Percentiles rank a stretch among this genome's conserved stretches.
Conservation (phyloP, 2,888 invertebrate species). For the Dicyrtomina minuta region DNA sequence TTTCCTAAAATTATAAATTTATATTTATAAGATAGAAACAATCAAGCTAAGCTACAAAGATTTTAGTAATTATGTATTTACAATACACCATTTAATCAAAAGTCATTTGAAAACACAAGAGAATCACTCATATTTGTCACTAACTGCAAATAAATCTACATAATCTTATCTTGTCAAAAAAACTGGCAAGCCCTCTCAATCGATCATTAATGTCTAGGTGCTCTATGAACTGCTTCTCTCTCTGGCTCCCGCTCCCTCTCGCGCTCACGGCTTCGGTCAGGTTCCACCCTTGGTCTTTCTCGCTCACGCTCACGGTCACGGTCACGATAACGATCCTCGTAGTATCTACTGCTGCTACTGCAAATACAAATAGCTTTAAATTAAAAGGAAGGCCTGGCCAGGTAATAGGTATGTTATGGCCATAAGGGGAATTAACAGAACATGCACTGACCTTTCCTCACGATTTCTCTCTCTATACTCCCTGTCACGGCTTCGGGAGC, state of each 20-base stretch:
- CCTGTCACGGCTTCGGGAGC: constrained; percentile 79
- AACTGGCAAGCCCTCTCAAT: not conserved
- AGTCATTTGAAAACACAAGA: too few species aligned
- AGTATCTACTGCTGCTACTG: constrained; percentile 64
- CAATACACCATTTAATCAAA: too few species aligned
- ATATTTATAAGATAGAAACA: too few species aligned
- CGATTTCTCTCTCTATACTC: constrained; percentile 76
- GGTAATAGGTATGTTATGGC: not conserved
- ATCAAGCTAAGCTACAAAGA: too few species aligned
- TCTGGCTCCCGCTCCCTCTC: constrained; percentile 60
- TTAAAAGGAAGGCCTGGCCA: not conserved
- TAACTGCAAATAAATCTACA: not conserved
- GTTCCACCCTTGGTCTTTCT: constrained; percentile 62
- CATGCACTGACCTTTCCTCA: constrained; percentile 67
- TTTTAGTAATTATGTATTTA: too few species aligned
- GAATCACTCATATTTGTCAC: too few species aligned
- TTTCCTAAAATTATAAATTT: too few species aligned
- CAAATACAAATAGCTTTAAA: not conserved
- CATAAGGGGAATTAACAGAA: not conserved
- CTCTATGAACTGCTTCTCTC: constrained; percentile 58
- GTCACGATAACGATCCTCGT: constrained; percentile 82
- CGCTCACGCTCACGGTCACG: constrained; percentile 64
- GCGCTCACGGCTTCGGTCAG: constrained; percentile 64
- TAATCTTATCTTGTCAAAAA: constrained; percentile 4
- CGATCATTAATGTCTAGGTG: constrained; percentile 45